Base-by-base conservation (phyloP, 2,797 vertebrate genomes). In the Pangasius larnaudii region DNA sequence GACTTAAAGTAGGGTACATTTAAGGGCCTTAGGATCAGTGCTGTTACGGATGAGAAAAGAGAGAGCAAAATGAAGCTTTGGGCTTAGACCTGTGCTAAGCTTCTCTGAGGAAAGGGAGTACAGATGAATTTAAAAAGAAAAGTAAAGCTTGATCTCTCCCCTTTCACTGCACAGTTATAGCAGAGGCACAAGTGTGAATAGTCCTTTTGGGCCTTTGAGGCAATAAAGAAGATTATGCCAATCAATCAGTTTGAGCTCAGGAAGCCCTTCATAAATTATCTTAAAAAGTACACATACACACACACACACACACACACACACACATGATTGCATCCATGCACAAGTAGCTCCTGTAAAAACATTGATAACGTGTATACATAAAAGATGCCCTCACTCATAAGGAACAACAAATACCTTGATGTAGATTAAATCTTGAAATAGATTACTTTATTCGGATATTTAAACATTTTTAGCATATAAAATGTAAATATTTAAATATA, bases 191-290 rank as follows among this genome's bases (percentile, higher is more conserved):
- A 85, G n/a, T 85, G 19, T 80, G 75, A 86, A 87, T 67, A 56
- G 49, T 59, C 78, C 85, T 82, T 89, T 89, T 84, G 86, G 83
- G 58, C 36, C 87, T 86, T 89, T 79, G 86, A 88, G 83, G 83
- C 82, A 74, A 58, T 89, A 77, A 89, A 78, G 79, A 83, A 86
- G 83, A 90, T 91, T 89, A 90, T 61, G 72, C 85, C 89, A 87
- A 89, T 89, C 83, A 90, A 80, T 85, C 78, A 85, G 16, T 84
- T 39, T 24, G 10, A 61, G 11, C 78, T 59, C 33, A 2, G 5
- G 19, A 79, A 59, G 27, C 78, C 78, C 78, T 84, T 89, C 39
- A 84, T 71, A 88, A 89, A 91, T 87, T 87, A 88, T 89, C 71
- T 85, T 75, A 18, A 63, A 67, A 86, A 79, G 74, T n/a, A 67